Evolutionary conservation across 2,888 invertebrate species (phyloP).

Genomic region (Onchidella celtica): DNA sequence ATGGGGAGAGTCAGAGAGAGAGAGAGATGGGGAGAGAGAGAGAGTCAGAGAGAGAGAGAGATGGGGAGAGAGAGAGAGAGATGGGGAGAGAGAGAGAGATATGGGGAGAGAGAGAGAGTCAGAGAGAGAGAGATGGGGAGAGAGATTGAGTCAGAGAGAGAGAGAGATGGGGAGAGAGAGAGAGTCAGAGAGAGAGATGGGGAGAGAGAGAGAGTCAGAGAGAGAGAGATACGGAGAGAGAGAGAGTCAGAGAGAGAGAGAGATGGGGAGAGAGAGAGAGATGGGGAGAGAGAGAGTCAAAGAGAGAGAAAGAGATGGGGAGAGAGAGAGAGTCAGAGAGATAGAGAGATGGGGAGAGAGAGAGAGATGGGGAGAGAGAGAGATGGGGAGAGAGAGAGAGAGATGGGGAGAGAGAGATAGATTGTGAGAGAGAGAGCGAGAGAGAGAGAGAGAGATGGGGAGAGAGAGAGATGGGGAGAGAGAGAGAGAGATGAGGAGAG

Average conservation of each 20-base stretch:
- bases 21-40: neutral
- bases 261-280: neutral
- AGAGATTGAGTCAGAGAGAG: too few relatives aligned
- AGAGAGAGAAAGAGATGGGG: too few relatives aligned
- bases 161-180: constrained; percentile 1
- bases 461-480: neutral
- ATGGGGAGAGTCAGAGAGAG: neutral
- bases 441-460: neutral
- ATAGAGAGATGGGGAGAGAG: neutral
- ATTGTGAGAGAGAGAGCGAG: too few relatives aligned
- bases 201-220: neutral
- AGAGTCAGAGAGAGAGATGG: neutral
- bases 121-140: constrained; percentile 12
- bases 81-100: too few relatives aligned
- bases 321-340: too few relatives aligned
- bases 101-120: neutral
- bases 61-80: constrained; percentile 3
- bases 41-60: neutral
- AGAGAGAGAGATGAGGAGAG: neutral
- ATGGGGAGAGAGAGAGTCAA: too few relatives aligned
- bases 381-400: neutral
- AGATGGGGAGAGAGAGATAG: too few relatives aligned
- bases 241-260: neutral
- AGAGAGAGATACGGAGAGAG: too few relatives aligned
- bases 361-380: neutral